Base-by-base conservation (phyloP, 2,797 vertebrate species). In the Sebastes steindachneri region DNA sequence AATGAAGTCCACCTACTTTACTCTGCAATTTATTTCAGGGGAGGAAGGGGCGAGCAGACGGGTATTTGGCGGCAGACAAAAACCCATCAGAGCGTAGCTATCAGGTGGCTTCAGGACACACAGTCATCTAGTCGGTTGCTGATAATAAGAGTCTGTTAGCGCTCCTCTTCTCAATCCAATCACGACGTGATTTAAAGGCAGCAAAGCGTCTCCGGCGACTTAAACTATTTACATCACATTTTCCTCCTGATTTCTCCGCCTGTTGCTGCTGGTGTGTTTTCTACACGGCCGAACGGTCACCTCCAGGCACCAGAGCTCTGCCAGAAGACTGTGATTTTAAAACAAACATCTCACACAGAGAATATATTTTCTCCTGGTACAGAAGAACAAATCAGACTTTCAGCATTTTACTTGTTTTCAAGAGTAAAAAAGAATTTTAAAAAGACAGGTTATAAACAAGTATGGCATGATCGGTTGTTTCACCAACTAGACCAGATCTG, bases 71-170 rank as follows among this genome's bases (percentile, higher is more conserved):
- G 28, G 57, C 41, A 37, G 82, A 77, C 77, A 66, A 59, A 75
- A 84, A 79, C 53, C 74, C 82, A 82, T 77, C 82, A 78, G 75
- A 89, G 80, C 72, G 7, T 2, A 65, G 66, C 77, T 86, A 88
- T 89, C 89, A 66, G 83, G 62, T 28, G 73, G 82, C 80, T 76
- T 55, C 84, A 86, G 85, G 85, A 86, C 80, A 73, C 73, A 58
- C 85, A 68, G 45, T 45, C 74, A 73, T 71, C 71, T 37, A 35
- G 66, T 59, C 14, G 19, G 45, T 5, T 7, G 53, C 82, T 74
- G 86, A 86, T 90, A 85, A 93, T 82, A 86, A 75, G 83, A 90
- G 85, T 79, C 66, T 78, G 83, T 87, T 90, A 76, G 79, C 28
- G 31, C 65, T 29, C 7, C 80, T 37, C 45, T 63, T 63, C 75